Evolutionary conservation across 2,113 vertebrate species (phyloP).

Genomic region (Indicator indicator): DNA sequence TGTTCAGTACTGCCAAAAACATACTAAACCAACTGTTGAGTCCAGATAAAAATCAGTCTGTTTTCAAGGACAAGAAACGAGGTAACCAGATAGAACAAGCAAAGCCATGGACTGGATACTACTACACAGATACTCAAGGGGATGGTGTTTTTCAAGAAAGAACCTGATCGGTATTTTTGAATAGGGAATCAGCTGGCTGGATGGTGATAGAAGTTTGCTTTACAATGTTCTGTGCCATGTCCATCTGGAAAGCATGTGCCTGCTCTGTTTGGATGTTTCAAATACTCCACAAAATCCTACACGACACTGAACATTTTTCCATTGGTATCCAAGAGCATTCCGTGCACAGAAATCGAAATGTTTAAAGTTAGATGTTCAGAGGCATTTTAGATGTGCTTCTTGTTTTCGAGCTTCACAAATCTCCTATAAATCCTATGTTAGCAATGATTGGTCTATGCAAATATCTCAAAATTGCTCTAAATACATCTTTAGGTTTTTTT

Average conservation of each 20-base stretch:
- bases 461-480: neutral
- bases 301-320: neutral
- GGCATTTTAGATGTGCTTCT: neutral
- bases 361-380: neutral
- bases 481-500: neutral
- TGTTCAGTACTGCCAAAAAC: neutral
- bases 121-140: neutral
- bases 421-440: neutral
- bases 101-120: neutral
- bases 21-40: neutral
- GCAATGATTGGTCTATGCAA: neutral
- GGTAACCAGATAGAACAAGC: neutral
- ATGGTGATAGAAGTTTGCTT: neutral
- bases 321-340: neutral
- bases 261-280: neutral
- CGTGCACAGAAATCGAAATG: neutral
- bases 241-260: neutral
- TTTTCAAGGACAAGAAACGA: neutral
- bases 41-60: neutral
- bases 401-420: neutral
- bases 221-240: neutral
- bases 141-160: neutral
- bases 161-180: neutral
- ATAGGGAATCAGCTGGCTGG: neutral
- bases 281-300: rapidly evolving